phyloP scores from a whole-genome alignment of 37 sponge, comb jelly and placozoan genomes.

The Chondrilla cf. caribensis region DNA sequence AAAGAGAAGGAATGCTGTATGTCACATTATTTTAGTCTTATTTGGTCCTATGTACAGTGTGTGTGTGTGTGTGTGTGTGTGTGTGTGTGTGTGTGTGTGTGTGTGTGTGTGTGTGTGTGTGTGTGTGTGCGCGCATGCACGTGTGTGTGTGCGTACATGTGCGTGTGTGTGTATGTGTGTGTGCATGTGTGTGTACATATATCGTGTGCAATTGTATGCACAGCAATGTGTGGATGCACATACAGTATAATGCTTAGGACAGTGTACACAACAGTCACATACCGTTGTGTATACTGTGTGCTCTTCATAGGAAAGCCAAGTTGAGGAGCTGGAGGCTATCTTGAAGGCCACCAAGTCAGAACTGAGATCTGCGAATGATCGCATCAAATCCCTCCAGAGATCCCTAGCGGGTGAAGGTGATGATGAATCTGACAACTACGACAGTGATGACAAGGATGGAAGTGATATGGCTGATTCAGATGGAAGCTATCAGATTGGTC shows the following conservation, averaged over 20 bases:
- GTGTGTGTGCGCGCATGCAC: no score
- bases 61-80: not conserved
- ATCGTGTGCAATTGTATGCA: no score
- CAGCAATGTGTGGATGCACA: no score
- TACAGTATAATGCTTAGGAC: no score
- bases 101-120: no score
- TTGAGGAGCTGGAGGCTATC: conserved; percentile 60
- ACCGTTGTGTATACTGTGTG: not conserved
- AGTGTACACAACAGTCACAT: no score
- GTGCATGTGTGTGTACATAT: no score
- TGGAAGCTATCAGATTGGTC: conserved; percentile 15
- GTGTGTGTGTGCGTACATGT: no score
- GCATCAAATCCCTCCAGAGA: conserved; percentile 65
- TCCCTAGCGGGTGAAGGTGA: conserved; percentile 56
- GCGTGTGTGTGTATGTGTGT: no score
- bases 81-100: not conserved
- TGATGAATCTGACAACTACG: conserved; percentile 25
- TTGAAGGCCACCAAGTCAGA: conserved; percentile 46
- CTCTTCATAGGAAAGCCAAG: conserved; percentile 51
- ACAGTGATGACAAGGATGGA: conserved; percentile 27
- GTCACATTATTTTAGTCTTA: not conserved
- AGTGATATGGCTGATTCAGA: not conserved
- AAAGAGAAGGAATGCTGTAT: conserved; percentile 57
- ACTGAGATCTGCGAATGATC: conserved; percentile 67
- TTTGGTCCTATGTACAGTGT: not conserved